Percentiles rank a stretch among this genome's conserved stretches.
Conservation (phyloP, 92 coral and sea anemone species). For the Porites cylindrica region DNA sequence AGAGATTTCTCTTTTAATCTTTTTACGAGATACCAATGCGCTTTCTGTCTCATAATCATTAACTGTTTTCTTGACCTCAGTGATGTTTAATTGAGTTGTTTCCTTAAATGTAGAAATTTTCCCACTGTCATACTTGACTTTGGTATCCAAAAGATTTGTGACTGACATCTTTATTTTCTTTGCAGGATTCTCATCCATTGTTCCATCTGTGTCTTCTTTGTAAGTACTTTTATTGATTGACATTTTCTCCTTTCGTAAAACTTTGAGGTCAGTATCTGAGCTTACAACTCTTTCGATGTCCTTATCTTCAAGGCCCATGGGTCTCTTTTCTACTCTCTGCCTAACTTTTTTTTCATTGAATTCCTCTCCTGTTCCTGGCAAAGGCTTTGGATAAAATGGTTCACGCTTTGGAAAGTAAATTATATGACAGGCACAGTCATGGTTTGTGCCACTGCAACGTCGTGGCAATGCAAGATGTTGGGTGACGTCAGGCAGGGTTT, state of each 20-base stretch:
- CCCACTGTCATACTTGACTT: neutral
- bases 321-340: neutral
- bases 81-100: neutral
- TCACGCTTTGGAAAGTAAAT: constrained; percentile 14
- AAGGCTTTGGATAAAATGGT: neutral
- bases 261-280: constrained; percentile 6
- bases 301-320: neutral
- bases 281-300: neutral
- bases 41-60: neutral
- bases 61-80: neutral
- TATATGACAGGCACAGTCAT: neutral
- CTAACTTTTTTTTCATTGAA: neutral
- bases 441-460: neutral
- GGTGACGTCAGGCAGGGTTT: neutral
- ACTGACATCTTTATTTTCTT: constrained; percentile 26
- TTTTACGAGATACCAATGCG: neutral
- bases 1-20: constrained; percentile 9
- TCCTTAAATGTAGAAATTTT: neutral
- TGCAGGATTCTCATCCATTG: neutral
- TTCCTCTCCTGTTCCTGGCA: constrained; percentile 11
- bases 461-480: constrained; percentile 16
- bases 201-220: neutral
- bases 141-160: neutral
- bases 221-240: neutral
- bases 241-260: neutral